Base-by-base conservation (phyloP, 1,140 invertebrate genomes). In the Anagrus nilaparvatae region DNA sequence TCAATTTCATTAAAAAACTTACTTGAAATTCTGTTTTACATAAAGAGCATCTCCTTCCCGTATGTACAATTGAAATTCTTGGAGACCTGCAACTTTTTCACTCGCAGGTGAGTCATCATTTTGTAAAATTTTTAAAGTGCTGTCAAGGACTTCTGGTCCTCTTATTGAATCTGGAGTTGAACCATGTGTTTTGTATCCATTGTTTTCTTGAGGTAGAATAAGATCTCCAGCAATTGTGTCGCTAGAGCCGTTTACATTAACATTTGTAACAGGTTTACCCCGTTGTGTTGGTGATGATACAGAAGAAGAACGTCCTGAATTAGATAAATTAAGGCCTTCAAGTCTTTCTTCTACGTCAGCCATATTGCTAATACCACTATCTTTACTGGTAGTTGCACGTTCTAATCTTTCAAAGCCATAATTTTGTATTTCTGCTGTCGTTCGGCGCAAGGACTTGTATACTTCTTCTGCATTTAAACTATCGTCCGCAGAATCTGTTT, bases 381-480 rank as follows among this genome's bases (percentile, higher is more conserved):
- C 87, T 64, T 90, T 87, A 25, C 85, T 89, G 8, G 84, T 84
- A 33, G 84, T 85, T 41, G 87, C 82, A 55, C 79, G 73, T 53
- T 82, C 79, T 53, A 77, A 67, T 51, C 79, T 69, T 59, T 81
- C 81, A 50, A 81, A 83, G 55, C 79, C 84, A 51, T 88, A 88
- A 66, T 84, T 89, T 54, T 90, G 85, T 61, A 97, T 96, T 70
- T 96, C 91, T 14, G 87, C 87, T 3, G 91, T 90, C 28, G 91
- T 95, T 58, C 84, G 82, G 43, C 86, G 74, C 38, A 96, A 77
- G 43, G 86, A 89, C 58, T 82, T 82, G 56, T 83, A 82, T 30
- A 94, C 81, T 60, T 95, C 90, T 60, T 93, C 87, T 13, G 85
- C 79, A 59, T 83, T 84, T 46, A 84, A 69, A 53, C 79, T 76